A percentile compares a stretch with the other conserved stretches of the same genome.
phyloP scores from a whole-genome alignment of 2,797 vertebrate species.

The Galago senegalensis region DNA sequence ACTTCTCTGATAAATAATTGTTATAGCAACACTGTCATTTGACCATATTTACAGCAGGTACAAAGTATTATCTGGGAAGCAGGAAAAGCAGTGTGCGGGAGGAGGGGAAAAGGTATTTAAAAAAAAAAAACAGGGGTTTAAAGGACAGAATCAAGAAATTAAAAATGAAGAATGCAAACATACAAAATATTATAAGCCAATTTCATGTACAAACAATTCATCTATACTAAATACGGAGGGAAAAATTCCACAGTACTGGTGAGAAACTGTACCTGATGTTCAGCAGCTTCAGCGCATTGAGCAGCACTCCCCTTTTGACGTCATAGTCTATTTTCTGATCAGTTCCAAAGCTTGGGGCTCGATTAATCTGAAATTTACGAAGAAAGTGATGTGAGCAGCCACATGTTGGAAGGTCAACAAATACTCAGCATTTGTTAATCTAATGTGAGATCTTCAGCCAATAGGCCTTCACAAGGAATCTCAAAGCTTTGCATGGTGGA shows the following conservation, averaged over 20 bases:
- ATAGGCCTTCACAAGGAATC: not conserved
- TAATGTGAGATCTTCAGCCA: not conserved
- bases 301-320: constrained; percentile 97
- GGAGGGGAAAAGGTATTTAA: not conserved
- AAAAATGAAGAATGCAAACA: not conserved
- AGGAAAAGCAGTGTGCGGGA: not conserved
- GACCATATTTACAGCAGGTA: not conserved
- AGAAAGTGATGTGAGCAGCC: constrained; percentile 60
- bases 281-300: constrained; percentile 96
- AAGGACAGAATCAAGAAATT: constrained; percentile 45
- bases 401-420: not conserved
- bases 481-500: not conserved
- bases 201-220: not conserved
- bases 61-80: not conserved
- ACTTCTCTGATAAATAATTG: not conserved
- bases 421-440: not conserved
- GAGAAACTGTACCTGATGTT: constrained; percentile 94
- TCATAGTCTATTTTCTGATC: constrained; percentile 99
- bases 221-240: not conserved
- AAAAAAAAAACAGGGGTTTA: not conserved
- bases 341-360: constrained; percentile 98
- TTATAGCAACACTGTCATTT: not conserved
- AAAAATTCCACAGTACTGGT: not conserved
- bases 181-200: not conserved
- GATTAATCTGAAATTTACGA: constrained; percentile 95